These are phyloP conservation scores for Pseudococcus viburni DNA, from an alignment of 2,888 invertebrate genomes.

Conservation along the genomic window DNA sequence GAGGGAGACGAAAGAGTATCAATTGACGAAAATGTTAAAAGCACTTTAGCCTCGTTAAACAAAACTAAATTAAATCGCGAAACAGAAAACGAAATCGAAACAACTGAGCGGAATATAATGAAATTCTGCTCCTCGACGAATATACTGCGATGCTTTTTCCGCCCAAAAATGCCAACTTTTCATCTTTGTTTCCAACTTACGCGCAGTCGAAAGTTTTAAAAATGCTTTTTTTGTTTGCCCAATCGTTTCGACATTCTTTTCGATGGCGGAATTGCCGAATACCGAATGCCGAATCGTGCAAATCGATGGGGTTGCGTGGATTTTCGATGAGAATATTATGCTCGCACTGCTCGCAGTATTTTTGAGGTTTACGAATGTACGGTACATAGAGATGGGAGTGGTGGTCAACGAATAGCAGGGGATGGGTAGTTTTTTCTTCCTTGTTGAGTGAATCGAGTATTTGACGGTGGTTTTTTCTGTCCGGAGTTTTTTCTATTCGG, in stretches of 20 bases:
- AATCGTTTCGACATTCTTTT: conserved; percentile 6
- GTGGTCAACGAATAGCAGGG: neutral
- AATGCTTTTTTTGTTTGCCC: conserved; percentile 12
- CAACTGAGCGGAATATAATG: conserved; percentile 14
- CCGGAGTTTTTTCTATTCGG: too few relatives aligned
- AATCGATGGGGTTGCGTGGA: neutral
- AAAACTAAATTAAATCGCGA: conserved; percentile 14
- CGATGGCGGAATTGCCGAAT: neutral
- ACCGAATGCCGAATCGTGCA: neutral
- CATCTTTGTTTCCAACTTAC: conserved; percentile 7
- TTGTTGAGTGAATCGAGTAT: too few relatives aligned
- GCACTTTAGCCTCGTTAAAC: conserved; percentile 14
- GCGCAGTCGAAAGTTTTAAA: conserved; percentile 14
- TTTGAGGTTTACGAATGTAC: neutral
- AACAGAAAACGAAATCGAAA: conserved; percentile 14
- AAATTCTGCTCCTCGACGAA: neutral
- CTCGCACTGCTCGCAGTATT: neutral
- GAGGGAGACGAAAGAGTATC: neutral
- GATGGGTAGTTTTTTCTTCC: too few relatives aligned
- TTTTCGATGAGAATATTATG: neutral
- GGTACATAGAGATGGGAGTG: neutral
- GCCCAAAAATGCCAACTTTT: neutral
- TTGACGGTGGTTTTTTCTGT: too few relatives aligned
- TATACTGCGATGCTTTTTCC: neutral
- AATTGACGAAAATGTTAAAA: conserved; percentile 12